These are phyloP conservation scores for Shinisaurus crocodilurus DNA, from an alignment of 2,113 vertebrate genomes.

Conservation along the genomic window DNA sequence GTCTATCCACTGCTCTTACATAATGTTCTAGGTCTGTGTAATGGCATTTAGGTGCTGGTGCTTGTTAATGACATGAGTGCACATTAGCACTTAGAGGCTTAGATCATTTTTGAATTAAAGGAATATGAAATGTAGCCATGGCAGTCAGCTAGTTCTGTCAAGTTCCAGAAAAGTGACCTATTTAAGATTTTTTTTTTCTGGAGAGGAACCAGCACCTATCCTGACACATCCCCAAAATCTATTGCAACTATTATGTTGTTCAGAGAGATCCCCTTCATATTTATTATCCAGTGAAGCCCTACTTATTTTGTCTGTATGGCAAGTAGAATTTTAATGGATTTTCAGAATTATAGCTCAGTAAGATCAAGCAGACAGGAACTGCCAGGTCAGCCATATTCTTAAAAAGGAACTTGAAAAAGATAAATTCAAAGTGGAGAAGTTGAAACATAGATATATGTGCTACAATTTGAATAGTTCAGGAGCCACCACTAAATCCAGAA, in stretches of 20 bases:
- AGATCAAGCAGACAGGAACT: constrained; percentile 62
- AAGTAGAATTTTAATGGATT: constrained; percentile 67
- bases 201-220: neutral
- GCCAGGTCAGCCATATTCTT: constrained; percentile 62
- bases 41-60: neutral
- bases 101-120: neutral
- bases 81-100: neutral
- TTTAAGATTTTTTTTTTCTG: neutral
- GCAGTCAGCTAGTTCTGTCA: neutral
- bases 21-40: neutral
- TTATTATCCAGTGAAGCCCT: constrained; percentile 34
- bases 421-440: constrained; percentile 61
- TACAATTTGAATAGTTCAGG: constrained; percentile 51
- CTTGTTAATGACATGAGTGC: neutral
- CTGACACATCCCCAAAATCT: neutral
- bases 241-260: constrained; percentile 34
- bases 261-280: constrained; percentile 36
- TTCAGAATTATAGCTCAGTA: constrained; percentile 60
- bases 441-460: constrained; percentile 48
- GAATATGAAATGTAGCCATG: neutral
- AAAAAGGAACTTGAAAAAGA: constrained; percentile 60
- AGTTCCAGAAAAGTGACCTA: neutral
- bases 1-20: neutral
- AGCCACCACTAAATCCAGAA: constrained; percentile 29
- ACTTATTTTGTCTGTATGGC: constrained; percentile 41